Evolutionary conservation across 2,888 invertebrate genomes (phyloP).

Genomic region (Formica aserva): DNA sequence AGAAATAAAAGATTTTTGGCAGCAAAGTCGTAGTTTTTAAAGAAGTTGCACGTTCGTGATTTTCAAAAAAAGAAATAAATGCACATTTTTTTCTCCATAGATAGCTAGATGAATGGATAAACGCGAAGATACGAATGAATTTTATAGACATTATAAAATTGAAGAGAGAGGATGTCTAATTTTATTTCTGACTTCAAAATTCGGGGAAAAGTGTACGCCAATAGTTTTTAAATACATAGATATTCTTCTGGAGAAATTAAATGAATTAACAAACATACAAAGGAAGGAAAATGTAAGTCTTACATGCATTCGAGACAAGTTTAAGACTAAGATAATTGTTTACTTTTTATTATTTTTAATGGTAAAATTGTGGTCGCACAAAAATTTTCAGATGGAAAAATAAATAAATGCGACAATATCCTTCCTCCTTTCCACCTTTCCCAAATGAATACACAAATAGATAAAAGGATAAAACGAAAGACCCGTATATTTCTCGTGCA

Average conservation of each 20-base stretch:
- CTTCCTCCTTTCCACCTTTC: not conserved
- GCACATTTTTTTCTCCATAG: not conserved
- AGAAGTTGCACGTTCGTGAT: not conserved
- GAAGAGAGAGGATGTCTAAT: not conserved
- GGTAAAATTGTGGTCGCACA: conserved; percentile 45
- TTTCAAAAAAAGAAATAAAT: not conserved
- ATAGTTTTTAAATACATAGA: not conserved
- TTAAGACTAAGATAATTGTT: not conserved
- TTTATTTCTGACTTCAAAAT: not conserved
- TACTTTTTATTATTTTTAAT: conserved; percentile 39
- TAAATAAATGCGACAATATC: not conserved
- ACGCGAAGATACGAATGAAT: not conserved
- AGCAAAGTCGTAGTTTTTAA: not conserved
- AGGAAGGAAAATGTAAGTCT: not conserved
- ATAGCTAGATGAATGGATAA: not conserved
- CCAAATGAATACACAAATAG: not conserved
- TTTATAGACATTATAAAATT: not conserved
- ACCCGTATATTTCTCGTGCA: not conserved
- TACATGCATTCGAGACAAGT: not conserved
- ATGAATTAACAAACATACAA: not conserved
- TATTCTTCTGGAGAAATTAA: not conserved
- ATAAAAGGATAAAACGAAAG: not conserved
- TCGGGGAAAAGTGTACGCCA: not conserved
- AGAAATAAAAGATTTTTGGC: not conserved
- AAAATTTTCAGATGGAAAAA: conserved; percentile 26